These are phyloP conservation scores for Caradrina kadenii DNA, from an alignment of 2,888 invertebrate species.

Conservation along the genomic window DNA sequence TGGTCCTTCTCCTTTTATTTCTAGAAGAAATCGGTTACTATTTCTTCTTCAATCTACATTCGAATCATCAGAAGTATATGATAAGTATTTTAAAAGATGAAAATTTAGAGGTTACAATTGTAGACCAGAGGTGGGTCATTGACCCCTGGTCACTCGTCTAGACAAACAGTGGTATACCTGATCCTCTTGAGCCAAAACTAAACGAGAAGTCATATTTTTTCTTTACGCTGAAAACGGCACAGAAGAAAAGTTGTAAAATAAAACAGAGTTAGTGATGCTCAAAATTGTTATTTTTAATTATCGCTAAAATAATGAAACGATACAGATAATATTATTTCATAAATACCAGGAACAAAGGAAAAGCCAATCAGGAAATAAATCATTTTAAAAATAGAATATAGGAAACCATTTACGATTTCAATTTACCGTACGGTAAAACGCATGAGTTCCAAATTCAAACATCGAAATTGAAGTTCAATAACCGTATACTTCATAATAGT, in stretches of 20 bases:
- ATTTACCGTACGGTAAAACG: conserved; percentile 1
- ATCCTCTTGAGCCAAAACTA: background rate
- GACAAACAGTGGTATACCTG: conserved; percentile 38
- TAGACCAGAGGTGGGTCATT: conserved; percentile 11
- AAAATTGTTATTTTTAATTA: background rate
- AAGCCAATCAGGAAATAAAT: background rate
- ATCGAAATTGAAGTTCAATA: background rate
- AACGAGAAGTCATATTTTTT: background rate
- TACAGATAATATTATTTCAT: background rate
- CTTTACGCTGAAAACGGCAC: background rate
- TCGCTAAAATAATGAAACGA: background rate
- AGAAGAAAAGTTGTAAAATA: background rate
- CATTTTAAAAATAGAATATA: background rate
- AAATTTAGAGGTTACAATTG: conserved; percentile 10
- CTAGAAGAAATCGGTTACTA: background rate
- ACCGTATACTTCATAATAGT: conserved; percentile 4
- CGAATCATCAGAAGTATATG: background rate
- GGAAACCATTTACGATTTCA: conserved; percentile 16
- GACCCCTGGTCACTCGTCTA: conserved; percentile 32
- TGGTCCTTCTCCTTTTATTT: background rate
- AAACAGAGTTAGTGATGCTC: too few species aligned
- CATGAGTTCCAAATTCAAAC: conserved; percentile 27
- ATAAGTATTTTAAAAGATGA: background rate
- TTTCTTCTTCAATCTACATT: background rate
- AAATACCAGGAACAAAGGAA: background rate